phyloP scores from a whole-genome alignment of 2,113 vertebrate species.

The Protobothrops flavoviridis region DNA sequence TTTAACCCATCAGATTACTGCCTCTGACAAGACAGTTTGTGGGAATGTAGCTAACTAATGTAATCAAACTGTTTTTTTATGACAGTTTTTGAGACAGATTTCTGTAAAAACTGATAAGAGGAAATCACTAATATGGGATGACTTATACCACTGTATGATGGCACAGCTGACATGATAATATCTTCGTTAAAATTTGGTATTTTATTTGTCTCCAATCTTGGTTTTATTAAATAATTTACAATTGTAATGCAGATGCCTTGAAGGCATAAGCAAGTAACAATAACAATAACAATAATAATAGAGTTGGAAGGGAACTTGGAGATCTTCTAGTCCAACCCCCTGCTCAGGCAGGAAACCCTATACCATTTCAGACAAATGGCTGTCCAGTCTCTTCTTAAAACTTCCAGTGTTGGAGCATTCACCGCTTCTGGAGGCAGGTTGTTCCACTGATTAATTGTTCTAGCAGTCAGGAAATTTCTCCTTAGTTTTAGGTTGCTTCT shows the following conservation, averaged over 20 bases:
- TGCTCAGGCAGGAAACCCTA: no score
- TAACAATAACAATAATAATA: no score
- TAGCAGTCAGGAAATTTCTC: no score
- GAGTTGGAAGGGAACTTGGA: no score
- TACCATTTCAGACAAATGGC: no score
- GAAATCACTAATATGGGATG: neutral
- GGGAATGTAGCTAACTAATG: constrained; percentile 6
- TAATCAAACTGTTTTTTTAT: constrained; percentile 39
- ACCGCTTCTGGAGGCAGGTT: no score
- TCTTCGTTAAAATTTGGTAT: neutral
- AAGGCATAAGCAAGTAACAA: neutral
- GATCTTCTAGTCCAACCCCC: no score
- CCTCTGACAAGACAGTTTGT: constrained; percentile 18
- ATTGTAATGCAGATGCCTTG: neutral
- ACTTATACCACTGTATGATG: constrained; percentile 4
- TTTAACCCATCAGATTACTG: constrained; percentile 21
- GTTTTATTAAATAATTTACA: neutral
- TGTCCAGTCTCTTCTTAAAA: no score
- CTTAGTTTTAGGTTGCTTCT: no score
- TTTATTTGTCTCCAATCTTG: constrained; percentile 2
- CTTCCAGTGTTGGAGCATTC: no score
- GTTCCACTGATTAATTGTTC: no score
- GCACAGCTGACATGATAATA: neutral
- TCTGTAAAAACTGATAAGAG: neutral
- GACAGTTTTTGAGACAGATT: constrained; percentile 20